Percentiles rank a stretch among this genome's conserved stretches.
Evolutionary conservation across 2,888 invertebrate species (phyloP).

Genomic region (Esperia sulphurella): DNA sequence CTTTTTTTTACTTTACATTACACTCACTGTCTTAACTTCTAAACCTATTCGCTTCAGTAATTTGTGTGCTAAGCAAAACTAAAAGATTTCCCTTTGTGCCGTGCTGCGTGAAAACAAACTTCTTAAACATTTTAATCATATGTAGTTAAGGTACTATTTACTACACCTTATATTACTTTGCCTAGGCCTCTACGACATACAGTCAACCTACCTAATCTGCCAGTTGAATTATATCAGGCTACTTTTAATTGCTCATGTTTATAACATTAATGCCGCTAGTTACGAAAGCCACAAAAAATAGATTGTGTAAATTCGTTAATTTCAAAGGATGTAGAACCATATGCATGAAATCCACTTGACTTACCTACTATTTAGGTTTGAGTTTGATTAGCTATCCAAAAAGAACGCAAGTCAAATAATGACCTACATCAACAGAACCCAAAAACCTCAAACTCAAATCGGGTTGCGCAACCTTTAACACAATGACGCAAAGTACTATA

Average conservation of each 20-base stretch:
- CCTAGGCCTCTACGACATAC: too few relatives aligned
- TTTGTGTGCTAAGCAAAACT: too few relatives aligned
- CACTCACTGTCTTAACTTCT: too few relatives aligned
- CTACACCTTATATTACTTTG: too few relatives aligned
- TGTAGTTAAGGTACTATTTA: too few relatives aligned
- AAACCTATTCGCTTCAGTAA: too few relatives aligned
- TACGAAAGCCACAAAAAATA: not conserved
- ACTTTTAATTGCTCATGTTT: not conserved
- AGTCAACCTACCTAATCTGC: not conserved
- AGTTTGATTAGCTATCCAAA: not conserved
- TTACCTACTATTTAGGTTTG: too few relatives aligned
- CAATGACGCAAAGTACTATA: constrained; percentile 47
- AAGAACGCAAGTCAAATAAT: not conserved
- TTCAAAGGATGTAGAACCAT: not conserved
- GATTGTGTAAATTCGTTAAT: not conserved
- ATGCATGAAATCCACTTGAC: too few relatives aligned
- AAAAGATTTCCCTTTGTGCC: too few relatives aligned
- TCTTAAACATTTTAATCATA: too few relatives aligned
- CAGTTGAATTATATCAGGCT: not conserved
- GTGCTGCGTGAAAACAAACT: too few relatives aligned
- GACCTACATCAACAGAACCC: constrained; percentile 37
- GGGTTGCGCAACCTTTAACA: constrained; percentile 48
- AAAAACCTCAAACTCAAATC: constrained; percentile 27
- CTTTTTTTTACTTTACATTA: too few relatives aligned
- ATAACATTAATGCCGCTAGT: not conserved